Base-by-base conservation (phyloP, 2,888 invertebrate species). In the Xiphydria camelus region DNA sequence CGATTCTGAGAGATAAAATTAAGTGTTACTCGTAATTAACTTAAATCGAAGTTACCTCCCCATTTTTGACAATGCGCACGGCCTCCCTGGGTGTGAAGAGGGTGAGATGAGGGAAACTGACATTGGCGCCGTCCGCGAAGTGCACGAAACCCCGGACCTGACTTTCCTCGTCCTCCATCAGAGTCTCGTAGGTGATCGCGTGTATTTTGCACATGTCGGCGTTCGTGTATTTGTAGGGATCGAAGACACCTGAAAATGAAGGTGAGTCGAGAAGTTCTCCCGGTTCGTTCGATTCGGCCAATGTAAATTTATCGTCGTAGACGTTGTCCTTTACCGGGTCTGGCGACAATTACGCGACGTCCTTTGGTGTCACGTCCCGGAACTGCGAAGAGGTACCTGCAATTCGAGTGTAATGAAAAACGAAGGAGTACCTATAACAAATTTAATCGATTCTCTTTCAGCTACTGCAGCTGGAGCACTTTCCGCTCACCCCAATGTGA, bases 111-210 rank as follows among this genome's bases (percentile, higher is more conserved):
- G 88, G 83, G 58, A 89, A 86, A 55, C 86, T 85, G 50, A 89
- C 86, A 0, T 88, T 87, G 45, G 81, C 80, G 18, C 88, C 87
- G 64, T 91, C 90, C 2, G 85, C 87, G 70, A 87, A 85, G 75
- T 91, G 90, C 1, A 88, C 87, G 63, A 87, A 82, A 7, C 91
- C 91, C 9, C 87, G 79, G 4, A 90, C 81, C 76, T 91, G 91
- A 57, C 82, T 85, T 56, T 89, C 86, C 70, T 91, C 90, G 66
- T 91, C 88, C 68, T 90, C 90, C 80, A 91, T 81, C 33, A 91
- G 70, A 1, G 88, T 83, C 72, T 91, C 91, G 69, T 87, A 90
- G 15, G 87, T 86, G 31, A 86, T 82, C 36, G 84, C 86, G 76
- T 89, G 88, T 1, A 87, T 83, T 20, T 87, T 83, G 68, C 89